A percentile compares a stretch with the other conserved stretches of the same genome.
Evolutionary conservation across 2,113 vertebrate species (phyloP).

Genomic region (Poeciliopsis occidentalis): DNA sequence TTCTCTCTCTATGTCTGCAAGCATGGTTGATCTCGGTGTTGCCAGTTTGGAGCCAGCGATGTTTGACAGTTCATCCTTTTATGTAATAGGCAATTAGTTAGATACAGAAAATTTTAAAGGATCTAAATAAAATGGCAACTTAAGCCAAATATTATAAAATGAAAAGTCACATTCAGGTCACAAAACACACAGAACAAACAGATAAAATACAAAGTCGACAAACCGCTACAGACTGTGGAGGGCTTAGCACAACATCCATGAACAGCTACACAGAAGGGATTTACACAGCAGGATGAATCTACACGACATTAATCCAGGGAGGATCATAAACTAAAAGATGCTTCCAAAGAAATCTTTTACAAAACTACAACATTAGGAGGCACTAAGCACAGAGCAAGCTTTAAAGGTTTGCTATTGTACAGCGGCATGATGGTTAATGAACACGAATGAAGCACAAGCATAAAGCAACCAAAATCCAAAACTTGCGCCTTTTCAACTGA

Average conservation of each 20-base stretch:
- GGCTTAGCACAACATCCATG: slow-evolving; percentile 33
- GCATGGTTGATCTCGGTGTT: slow-evolving; percentile 83
- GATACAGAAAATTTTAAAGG: background rate
- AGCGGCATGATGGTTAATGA: slow-evolving; percentile 31
- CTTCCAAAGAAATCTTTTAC: background rate
- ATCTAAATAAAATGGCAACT: background rate
- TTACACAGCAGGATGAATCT: slow-evolving; percentile 10
- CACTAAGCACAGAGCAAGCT: background rate
- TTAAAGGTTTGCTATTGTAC: slow-evolving; percentile 14
- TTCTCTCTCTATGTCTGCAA: slow-evolving; percentile 80
- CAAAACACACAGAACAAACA: slow-evolving; percentile 1
- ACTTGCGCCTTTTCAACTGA: slow-evolving; percentile 40
- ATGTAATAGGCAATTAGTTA: slow-evolving; percentile 1
- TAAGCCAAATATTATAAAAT: background rate
- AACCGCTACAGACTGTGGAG: background rate
- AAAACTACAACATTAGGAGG: slow-evolving; percentile 15
- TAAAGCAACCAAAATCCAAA: slow-evolving; percentile 33
- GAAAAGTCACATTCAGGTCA: background rate
- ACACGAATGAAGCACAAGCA: slow-evolving; percentile 35
- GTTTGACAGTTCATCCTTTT: slow-evolving; percentile 93
- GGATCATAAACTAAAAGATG: slow-evolving; percentile 6
- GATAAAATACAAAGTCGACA: slow-evolving; percentile 26
- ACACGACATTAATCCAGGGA: slow-evolving; percentile 31
- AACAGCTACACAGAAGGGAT: slow-evolving; percentile 23
- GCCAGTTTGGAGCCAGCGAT: slow-evolving; percentile 86